phyloP scores from a whole-genome alignment of 2,888 invertebrate species.

The Byasa hedistus region DNA sequence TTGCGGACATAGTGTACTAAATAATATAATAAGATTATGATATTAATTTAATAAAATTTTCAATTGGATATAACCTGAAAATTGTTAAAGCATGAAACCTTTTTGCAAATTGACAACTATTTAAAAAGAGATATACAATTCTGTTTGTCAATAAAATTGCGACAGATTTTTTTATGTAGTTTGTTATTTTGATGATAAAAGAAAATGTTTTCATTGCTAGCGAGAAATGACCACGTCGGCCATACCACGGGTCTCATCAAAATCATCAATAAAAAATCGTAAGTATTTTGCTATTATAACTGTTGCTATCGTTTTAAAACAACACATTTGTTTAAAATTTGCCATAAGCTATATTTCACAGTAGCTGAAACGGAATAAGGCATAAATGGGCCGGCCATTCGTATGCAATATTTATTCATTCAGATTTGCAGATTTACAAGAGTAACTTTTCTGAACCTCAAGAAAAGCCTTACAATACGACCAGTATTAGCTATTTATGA shows the following conservation, averaged over 20 bases:
- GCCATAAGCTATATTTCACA: neutral
- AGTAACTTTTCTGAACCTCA: too few species aligned
- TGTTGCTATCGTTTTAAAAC: neutral
- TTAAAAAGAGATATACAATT: neutral
- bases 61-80: neutral
- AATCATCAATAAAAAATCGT: constrained; percentile 8
- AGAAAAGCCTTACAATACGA: too few species aligned
- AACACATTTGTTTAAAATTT: neutral
- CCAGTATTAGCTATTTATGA: too few species aligned
- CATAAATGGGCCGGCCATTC: neutral
- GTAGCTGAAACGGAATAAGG: neutral
- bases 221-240: neutral
- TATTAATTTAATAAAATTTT: too few species aligned
- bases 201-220: constrained; percentile 10
- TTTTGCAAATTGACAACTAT: neutral
- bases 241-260: neutral
- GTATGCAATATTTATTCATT: neutral
- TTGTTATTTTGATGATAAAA: neutral
- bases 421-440: too few species aligned
- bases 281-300: neutral
- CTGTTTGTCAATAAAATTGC: neutral
- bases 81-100: neutral
- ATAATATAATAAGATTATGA: too few species aligned
- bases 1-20: too few species aligned
- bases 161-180: neutral